phyloP scores from a whole-genome alignment of 2,888 invertebrate genomes.

The Biston betularia region DNA sequence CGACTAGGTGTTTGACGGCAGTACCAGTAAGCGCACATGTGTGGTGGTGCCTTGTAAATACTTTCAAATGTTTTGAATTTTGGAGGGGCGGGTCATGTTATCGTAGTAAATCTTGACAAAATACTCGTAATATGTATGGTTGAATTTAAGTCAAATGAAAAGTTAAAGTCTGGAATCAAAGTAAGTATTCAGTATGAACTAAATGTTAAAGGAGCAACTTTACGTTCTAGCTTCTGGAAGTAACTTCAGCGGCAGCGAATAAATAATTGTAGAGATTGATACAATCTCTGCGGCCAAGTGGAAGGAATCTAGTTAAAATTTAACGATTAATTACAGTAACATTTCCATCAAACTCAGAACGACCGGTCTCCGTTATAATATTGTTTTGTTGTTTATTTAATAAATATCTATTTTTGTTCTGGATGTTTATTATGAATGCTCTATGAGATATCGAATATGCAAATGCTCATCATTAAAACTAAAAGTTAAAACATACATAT shows the following conservation, averaged over 20 bases:
- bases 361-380: slow-evolving; percentile 17
- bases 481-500: too few relatives aligned
- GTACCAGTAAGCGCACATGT: too few relatives aligned
- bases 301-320: slow-evolving; percentile 33
- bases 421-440: not conserved
- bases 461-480: too few relatives aligned
- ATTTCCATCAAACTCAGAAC: slow-evolving; percentile 27
- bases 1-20: too few relatives aligned
- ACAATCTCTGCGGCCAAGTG: slow-evolving; percentile 25
- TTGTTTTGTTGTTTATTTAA: not conserved
- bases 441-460: too few relatives aligned
- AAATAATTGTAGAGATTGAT: slow-evolving; percentile 30
- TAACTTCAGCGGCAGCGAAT: slow-evolving; percentile 22
- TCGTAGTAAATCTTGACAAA: too few relatives aligned
- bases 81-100: too few relatives aligned
- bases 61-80: too few relatives aligned
- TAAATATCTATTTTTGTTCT: not conserved
- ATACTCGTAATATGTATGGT: too few relatives aligned
- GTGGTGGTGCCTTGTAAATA: too few relatives aligned
- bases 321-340: slow-evolving; percentile 32
- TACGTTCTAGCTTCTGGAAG: slow-evolving; percentile 6
- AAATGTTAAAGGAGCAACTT: slow-evolving; percentile 7
- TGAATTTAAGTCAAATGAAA: too few relatives aligned
- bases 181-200: not conserved
- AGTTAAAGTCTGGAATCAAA: too few relatives aligned